A percentile compares a stretch with the other conserved stretches of the same genome.
Conservation (phyloP, 2,888 invertebrate species). For the Stenurella melanura region DNA sequence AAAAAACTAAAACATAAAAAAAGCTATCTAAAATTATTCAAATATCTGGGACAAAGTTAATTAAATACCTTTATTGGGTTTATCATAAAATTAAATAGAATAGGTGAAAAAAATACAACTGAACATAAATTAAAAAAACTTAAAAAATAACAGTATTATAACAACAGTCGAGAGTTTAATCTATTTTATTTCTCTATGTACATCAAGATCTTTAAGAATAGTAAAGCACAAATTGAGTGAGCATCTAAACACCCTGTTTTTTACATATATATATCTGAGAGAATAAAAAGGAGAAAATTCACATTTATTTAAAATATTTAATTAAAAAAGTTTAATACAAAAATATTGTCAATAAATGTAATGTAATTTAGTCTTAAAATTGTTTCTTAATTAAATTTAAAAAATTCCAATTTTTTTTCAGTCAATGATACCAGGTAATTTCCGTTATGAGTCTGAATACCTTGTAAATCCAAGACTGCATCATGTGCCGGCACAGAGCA, state of each 20-base stretch:
- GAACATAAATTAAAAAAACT: slow-evolving; percentile 16
- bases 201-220: slow-evolving; percentile 37
- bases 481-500: slow-evolving; percentile 78
- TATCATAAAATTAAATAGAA: neutral
- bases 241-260: slow-evolving; percentile 39
- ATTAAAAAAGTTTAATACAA: slow-evolving; percentile 40
- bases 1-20: too few species aligned
- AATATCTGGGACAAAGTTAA: neutral
- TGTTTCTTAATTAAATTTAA: slow-evolving; percentile 72
- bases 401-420: slow-evolving; percentile 80
- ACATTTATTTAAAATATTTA: slow-evolving; percentile 38
- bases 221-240: slow-evolving; percentile 38
- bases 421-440: slow-evolving; percentile 80
- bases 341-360: slow-evolving; percentile 42
- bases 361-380: slow-evolving; percentile 38
- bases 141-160: slow-evolving; percentile 23
- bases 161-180: slow-evolving; percentile 28
- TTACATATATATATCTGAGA: slow-evolving; percentile 37
- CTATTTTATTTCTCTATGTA: slow-evolving; percentile 37
- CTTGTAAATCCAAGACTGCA: slow-evolving; percentile 81
- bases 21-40: too few species aligned
- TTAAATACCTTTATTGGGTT: slow-evolving; percentile 7
- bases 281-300: slow-evolving; percentile 33
- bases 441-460: slow-evolving; percentile 75
- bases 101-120: slow-evolving; percentile 29